Evolutionary conservation across 2,888 invertebrate genomes (phyloP), one percentile per base, ranked within the genome.

Genomic region (Hedya salicella): DNA sequence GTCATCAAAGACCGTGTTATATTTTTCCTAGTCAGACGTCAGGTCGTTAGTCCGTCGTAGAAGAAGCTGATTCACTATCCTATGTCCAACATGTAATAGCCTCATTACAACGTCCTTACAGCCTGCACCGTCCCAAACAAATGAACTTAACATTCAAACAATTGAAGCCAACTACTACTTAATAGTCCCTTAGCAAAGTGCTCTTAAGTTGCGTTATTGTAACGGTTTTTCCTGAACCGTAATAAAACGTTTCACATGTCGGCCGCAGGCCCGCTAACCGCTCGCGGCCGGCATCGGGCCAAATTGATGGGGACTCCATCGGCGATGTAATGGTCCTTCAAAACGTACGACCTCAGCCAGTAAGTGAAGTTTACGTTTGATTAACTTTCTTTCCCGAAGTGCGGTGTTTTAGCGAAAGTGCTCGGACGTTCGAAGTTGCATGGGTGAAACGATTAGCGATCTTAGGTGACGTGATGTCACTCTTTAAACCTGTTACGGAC

Each of bases 221-320:
- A 85, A 85, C 85, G 79, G 83, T 88, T 87, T 88, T 88, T 85
- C 82, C 75, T 81, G 81, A 78, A 84, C 85, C 86, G 85, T 85
- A 86, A 88, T 87, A 88, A 89, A 88, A 87, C 86, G 85, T 84
- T 89, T 89, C 87, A 86, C 87, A 88, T 88, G 89, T 91, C 90
- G 84, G 77, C 79, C 83, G 74, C 89, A 88, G 85, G 72, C 72
- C 79, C 77, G 78, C 75, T 77, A 79, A 78, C 83, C 85, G 86
- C 87, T n/a, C 88, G 90, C 88, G 88, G 86, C 82, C 87, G 88
- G 89, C 89, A 84, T 86, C 85, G 85, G 86, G 81, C 88, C 82
- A 88, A 89, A 91, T 91, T 91, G 90, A 91, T 91, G 88, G 89
- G 86, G 90, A 86, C 90, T 89, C 88, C 88, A 87, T 89, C 86